Evolutionary conservation across 2,888 invertebrate genomes (phyloP).

Genomic region (Cerceris rybyensis): DNA sequence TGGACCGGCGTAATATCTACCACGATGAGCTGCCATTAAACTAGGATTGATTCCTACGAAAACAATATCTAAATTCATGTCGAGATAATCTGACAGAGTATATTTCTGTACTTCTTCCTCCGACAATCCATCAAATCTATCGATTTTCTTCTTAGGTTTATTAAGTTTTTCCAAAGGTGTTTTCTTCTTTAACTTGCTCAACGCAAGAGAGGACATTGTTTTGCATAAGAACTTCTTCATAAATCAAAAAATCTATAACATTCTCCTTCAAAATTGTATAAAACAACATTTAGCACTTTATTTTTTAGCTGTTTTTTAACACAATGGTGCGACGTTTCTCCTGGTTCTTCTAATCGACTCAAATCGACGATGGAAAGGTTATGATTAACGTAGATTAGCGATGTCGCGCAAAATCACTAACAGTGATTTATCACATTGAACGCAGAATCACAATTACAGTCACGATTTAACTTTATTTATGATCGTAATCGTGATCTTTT

Average conservation of each 20-base stretch:
- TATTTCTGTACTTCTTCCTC: constrained; percentile 76
- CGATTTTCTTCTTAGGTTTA: constrained; percentile 62
- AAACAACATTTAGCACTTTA: no score
- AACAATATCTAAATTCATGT: constrained; percentile 73
- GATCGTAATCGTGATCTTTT: no score
- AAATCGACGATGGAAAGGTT: no score
- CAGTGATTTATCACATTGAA: no score
- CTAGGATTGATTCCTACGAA: constrained; percentile 80
- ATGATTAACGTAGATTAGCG: no score
- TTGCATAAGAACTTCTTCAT: constrained; percentile 1
- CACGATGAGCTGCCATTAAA: constrained; percentile 77
- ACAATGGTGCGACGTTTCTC: no score
- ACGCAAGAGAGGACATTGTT: constrained; percentile 69
- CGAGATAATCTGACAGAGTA: constrained; percentile 75
- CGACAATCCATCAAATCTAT: constrained; percentile 76
- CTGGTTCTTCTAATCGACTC: no score
- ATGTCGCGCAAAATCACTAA: no score
- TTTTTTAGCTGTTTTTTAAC: no score
- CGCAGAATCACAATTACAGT: no score
- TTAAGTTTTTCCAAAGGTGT: constrained; percentile 20
- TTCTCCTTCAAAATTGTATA: background rate
- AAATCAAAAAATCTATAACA: background rate
- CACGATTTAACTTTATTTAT: no score
- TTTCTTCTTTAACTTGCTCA: constrained; percentile 72
- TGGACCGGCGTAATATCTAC: constrained; percentile 79